Evolutionary conservation across 2,113 vertebrate genomes (phyloP).

Genomic region (Oplegnathus fasciatus): DNA sequence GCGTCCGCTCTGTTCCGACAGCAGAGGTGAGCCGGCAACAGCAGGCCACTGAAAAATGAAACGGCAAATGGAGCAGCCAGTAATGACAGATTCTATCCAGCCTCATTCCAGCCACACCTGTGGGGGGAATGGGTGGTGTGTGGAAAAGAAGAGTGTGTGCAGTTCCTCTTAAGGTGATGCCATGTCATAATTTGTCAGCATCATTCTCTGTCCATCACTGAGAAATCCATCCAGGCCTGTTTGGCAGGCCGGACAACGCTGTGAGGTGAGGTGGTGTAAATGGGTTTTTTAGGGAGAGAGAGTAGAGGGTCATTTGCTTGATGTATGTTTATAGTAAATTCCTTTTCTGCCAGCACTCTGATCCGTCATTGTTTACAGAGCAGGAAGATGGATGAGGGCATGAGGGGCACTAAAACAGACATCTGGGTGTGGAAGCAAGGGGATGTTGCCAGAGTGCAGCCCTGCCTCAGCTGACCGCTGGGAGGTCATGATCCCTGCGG

Average conservation of each 20-base stretch:
- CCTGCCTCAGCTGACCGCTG: slow-evolving; percentile 17
- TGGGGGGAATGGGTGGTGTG: slow-evolving; percentile 16
- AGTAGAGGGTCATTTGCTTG: slow-evolving; percentile 26
- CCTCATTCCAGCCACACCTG: slow-evolving; percentile 54
- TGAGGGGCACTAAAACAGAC: slow-evolving; percentile 24
- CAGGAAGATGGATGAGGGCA: slow-evolving; percentile 39
- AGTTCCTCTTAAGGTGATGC: slow-evolving; percentile 22
- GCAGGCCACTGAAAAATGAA: slow-evolving; percentile 57
- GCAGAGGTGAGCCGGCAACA: slow-evolving; percentile 50
- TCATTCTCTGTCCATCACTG: slow-evolving; percentile 29
- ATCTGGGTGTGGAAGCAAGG: slow-evolving; percentile 19
- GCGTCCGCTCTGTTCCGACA: slow-evolving; percentile 27
- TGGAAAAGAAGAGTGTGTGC: slow-evolving; percentile 12
- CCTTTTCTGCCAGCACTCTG: slow-evolving; percentile 36
- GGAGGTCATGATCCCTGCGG: slow-evolving; percentile 47
- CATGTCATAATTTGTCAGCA: slow-evolving; percentile 52
- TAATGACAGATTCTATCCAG: slow-evolving; percentile 51
- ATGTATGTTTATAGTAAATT: slow-evolving; percentile 64
- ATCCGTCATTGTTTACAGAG: slow-evolving; percentile 70
- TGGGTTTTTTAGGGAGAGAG: slow-evolving; percentile 19
- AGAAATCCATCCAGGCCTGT: slow-evolving; percentile 67
- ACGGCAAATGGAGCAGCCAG: slow-evolving; percentile 40
- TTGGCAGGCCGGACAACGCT: slow-evolving; percentile 32
- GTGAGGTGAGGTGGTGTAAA: slow-evolving; percentile 42
- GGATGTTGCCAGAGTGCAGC: neutral